Evolutionary conservation across 2,888 invertebrate species (phyloP).

Genomic region (Diogma glabrata): DNA sequence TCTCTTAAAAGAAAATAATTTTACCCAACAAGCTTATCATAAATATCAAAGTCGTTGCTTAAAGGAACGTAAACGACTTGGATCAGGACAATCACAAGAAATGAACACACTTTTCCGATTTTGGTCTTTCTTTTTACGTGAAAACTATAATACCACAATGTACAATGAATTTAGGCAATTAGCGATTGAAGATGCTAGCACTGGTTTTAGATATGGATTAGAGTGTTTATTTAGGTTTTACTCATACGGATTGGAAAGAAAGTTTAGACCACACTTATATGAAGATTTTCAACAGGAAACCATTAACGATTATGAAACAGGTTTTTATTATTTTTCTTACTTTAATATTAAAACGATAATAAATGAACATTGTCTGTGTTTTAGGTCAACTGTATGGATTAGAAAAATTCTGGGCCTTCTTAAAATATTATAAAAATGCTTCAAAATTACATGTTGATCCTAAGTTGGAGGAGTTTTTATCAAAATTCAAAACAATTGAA

Average conservation of each 20-base stretch:
- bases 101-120: constrained; percentile 99
- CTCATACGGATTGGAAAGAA: constrained; percentile 93
- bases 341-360: constrained; percentile 4
- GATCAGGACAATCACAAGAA: constrained; percentile 91
- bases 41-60: constrained; percentile 88
- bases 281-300: constrained; percentile 94
- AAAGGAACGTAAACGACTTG: constrained; percentile 81
- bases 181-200: constrained; percentile 87
- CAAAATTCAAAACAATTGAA: constrained; percentile 76
- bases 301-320: constrained; percentile 75
- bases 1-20: constrained; percentile 89
- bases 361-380: constrained; percentile 15
- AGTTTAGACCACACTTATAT: constrained; percentile 90
- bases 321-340: too few species aligned
- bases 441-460: constrained; percentile 61
- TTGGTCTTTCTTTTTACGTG: constrained; percentile 98
- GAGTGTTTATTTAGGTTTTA: constrained; percentile 91
- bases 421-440: constrained; percentile 87
- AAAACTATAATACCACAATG: constrained; percentile 97
- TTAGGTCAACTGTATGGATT: constrained; percentile 91
- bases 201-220: constrained; percentile 79
- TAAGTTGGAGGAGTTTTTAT: constrained; percentile 56
- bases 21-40: constrained; percentile 95
- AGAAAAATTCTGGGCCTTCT: constrained; percentile 99
- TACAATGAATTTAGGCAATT: constrained; percentile 85